These are phyloP conservation scores for Acarapis woodi DNA, from an alignment of 1,140 invertebrate genomes.

Conservation along the genomic window DNA sequence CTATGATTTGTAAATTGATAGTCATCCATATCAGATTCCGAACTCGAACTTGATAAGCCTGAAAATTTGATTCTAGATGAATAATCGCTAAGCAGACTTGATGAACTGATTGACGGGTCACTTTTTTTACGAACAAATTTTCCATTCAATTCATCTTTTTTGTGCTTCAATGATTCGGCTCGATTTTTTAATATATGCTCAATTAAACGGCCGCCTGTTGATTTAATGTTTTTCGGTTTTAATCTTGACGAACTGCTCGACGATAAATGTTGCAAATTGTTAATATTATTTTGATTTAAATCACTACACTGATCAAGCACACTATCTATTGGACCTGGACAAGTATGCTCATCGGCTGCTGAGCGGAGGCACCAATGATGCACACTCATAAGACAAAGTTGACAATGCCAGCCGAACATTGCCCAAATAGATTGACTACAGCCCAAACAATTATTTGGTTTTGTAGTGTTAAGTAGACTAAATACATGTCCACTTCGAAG, in stretches of 20 bases:
- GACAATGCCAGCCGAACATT: neutral
- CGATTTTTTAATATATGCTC: neutral
- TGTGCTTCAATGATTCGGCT: neutral
- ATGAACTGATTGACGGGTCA: neutral
- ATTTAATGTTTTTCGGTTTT: neutral
- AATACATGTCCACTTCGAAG: too few relatives aligned
- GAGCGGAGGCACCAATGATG: neutral
- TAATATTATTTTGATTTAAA: neutral
- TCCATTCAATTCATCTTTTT: neutral
- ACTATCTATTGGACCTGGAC: neutral
- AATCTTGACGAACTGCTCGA: too few relatives aligned
- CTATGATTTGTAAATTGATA: too few relatives aligned
- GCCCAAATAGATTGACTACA: neutral
- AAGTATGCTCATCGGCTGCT: neutral
- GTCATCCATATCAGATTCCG: neutral
- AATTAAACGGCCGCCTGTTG: neutral
- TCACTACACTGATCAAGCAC: neutral
- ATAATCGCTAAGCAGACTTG: neutral
- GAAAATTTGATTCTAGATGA: neutral
- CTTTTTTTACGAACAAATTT: neutral
- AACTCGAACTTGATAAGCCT: neutral
- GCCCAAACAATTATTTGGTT: neutral
- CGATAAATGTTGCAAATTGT: neutral
- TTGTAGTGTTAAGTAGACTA: neutral
- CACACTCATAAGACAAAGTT: neutral